Evolutionary conservation across 2,113 vertebrate species (phyloP).

Genomic region (Xyliphius kryptos): DNA sequence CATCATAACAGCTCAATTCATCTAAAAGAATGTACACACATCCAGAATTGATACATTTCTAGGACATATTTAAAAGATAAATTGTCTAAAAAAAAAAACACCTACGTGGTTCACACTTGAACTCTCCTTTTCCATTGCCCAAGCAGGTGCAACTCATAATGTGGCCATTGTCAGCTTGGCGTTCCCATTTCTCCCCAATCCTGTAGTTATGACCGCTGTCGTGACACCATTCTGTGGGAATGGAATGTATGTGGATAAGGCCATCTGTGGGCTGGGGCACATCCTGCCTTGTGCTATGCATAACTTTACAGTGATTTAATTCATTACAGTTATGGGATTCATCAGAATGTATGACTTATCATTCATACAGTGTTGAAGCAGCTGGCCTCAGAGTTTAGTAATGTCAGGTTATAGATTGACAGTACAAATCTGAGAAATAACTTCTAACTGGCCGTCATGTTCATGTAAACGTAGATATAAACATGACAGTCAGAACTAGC

Average conservation of each 20-base stretch:
- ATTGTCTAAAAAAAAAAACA: slow-evolving; percentile 26
- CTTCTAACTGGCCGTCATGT: too few relatives aligned
- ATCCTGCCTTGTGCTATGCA: not conserved
- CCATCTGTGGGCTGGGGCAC: not conserved
- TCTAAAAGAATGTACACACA: slow-evolving; percentile 58
- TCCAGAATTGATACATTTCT: too few relatives aligned
- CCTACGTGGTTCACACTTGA: slow-evolving; percentile 97
- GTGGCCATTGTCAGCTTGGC: slow-evolving; percentile 84
- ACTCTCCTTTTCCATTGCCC: slow-evolving; percentile 48
- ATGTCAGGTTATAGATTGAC: slow-evolving; percentile 48
- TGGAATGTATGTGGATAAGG: not conserved
- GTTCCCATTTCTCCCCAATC: slow-evolving; percentile 91
- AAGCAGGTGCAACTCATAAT: slow-evolving; percentile 97
- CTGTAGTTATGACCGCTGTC: slow-evolving; percentile 90
- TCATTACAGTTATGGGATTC: slow-evolving; percentile 1
- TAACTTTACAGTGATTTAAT: slow-evolving; percentile 12
- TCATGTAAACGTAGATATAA: too few relatives aligned
- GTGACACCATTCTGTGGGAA: slow-evolving; percentile 84
- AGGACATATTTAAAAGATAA: too few relatives aligned
- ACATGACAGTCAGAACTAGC: too few relatives aligned
- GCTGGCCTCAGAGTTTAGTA: slow-evolving; percentile 45
- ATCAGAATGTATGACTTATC: not conserved
- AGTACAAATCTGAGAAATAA: too few relatives aligned
- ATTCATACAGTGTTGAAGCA: slow-evolving; percentile 13
- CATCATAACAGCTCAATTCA: slow-evolving; percentile 88